These are phyloP conservation scores for Synanceia verrucosa DNA, from an alignment of 2,797 vertebrate genomes.

Conservation along the genomic window DNA sequence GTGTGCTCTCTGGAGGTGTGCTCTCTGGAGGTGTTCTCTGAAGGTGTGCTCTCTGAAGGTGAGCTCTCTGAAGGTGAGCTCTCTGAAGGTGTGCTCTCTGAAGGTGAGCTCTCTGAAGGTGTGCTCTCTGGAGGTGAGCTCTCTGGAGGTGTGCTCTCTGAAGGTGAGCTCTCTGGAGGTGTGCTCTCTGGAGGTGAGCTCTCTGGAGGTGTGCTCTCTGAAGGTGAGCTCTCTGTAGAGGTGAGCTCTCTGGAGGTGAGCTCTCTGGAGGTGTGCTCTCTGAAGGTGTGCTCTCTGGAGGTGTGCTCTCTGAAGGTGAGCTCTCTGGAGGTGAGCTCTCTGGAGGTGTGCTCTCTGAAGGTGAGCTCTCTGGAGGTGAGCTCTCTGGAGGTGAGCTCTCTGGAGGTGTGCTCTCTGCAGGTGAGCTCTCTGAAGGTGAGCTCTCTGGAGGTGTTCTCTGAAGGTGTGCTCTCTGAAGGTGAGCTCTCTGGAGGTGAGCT, in stretches of 20 bases:
- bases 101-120: conserved; percentile 64
- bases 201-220: conserved; percentile 56
- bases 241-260: conserved; percentile 42
- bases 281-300: conserved; percentile 64
- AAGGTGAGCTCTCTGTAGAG: too few relatives aligned
- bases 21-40: conserved; percentile 55
- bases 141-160: conserved; percentile 56
- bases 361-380: conserved; percentile 61
- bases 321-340: too few relatives aligned
- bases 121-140: conserved; percentile 40
- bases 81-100: conserved; percentile 56
- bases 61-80: too few relatives aligned
- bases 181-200: conserved; percentile 40
- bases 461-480: conserved; percentile 51
- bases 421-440: conserved; percentile 61
- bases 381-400: conserved; percentile 58
- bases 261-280: conserved; percentile 57
- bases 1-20: conserved; percentile 61
- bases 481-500: conserved; percentile 59
- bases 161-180: conserved; percentile 64
- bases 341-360: conserved; percentile 49
- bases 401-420: conserved; percentile 49
- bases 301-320: conserved; percentile 42
- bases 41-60: conserved; percentile 51
- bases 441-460: conserved; percentile 55